Evolutionary conservation across 2,113 vertebrate species (phyloP).

Genomic region (Campylomormyrus numenius): DNA sequence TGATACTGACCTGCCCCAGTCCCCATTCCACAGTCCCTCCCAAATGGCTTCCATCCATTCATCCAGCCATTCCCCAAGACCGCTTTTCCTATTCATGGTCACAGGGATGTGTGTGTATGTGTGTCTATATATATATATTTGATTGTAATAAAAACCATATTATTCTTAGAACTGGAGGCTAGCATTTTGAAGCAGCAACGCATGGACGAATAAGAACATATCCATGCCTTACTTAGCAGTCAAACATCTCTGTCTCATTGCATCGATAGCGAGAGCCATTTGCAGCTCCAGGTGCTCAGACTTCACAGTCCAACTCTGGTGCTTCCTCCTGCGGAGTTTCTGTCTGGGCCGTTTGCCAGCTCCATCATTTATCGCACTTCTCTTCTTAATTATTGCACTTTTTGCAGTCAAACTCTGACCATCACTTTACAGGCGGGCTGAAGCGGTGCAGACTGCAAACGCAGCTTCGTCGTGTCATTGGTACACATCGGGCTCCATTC

Average conservation of each 20-base stretch:
- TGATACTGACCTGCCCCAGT: background rate
- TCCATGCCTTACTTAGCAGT: background rate
- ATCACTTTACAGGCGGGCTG: background rate
- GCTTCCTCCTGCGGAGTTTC: background rate
- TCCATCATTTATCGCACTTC: background rate
- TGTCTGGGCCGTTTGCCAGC: background rate
- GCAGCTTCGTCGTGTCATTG: background rate
- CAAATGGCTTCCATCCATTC: background rate
- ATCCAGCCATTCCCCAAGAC: too few species aligned
- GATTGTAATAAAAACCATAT: background rate
- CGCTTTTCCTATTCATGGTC: too few species aligned
- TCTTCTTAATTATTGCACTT: background rate
- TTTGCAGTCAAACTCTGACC: background rate
- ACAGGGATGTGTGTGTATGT: too few species aligned
- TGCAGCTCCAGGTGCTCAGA: background rate
- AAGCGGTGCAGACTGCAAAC: slow-evolving; percentile 9
- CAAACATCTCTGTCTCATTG: background rate
- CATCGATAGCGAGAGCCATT: background rate
- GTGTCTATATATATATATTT: too few species aligned
- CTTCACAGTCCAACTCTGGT: background rate
- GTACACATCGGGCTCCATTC: slow-evolving; percentile 1
- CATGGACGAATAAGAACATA: background rate
- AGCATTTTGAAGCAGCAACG: background rate
- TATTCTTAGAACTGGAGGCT: background rate
- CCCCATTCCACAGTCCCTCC: background rate